Percentiles rank a stretch among this genome's conserved stretches.
Evolutionary conservation across 2,888 invertebrate genomes (phyloP).

Genomic region (Hyposoter didymator): DNA sequence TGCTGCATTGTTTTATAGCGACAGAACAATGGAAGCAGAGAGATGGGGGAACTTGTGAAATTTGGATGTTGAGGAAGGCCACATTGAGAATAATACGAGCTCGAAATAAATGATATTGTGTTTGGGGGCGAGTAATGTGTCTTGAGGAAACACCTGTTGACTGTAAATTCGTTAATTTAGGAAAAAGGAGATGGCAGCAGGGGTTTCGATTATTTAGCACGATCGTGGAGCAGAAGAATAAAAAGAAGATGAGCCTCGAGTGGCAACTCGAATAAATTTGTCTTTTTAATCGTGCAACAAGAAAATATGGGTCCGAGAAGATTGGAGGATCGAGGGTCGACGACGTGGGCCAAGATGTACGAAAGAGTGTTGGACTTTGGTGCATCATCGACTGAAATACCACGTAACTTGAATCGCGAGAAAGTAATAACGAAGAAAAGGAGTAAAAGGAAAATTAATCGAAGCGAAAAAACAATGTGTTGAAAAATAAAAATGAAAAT

Average conservation of each 20-base stretch:
- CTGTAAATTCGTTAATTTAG: constrained; percentile 46
- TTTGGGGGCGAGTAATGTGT: constrained; percentile 4
- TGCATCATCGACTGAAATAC: constrained; percentile 54
- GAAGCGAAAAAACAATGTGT: neutral
- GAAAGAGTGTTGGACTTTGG: neutral
- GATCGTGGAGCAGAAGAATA: neutral
- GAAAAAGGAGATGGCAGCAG: neutral
- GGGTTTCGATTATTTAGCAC: constrained; percentile 15
- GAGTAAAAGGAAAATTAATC: neutral
- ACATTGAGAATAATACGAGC: constrained; percentile 6
- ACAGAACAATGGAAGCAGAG: neutral
- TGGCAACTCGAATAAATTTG: constrained; percentile 54
- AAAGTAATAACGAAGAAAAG: constrained; percentile 1
- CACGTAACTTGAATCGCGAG: constrained; percentile 16
- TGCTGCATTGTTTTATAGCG: no score
- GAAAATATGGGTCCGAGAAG: constrained; percentile 25
- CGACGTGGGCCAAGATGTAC: constrained; percentile 22
- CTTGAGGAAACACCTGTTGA: constrained; percentile 53
- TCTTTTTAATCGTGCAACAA: constrained; percentile 39
- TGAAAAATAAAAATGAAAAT: neutral
- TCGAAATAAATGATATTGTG: constrained; percentile 33
- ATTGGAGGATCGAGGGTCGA: neutral
- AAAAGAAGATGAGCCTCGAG: neutral
- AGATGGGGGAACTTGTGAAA: neutral
- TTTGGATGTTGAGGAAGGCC: neutral